phyloP scores from a whole-genome alignment of 2,797 vertebrate genomes.

The Lutjanus argentimaculatus region DNA sequence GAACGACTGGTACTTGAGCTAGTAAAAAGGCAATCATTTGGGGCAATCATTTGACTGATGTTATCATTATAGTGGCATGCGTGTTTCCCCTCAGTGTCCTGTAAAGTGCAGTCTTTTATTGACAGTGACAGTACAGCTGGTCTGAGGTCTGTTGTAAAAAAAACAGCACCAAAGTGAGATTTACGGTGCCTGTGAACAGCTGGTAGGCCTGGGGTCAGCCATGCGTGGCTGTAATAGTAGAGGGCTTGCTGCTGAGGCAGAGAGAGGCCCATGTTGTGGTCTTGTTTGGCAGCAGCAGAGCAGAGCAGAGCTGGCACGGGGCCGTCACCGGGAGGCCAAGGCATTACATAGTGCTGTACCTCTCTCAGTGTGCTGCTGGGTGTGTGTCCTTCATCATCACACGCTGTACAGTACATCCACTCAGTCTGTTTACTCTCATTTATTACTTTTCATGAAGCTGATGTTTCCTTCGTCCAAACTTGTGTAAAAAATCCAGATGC shows the following conservation, averaged over 20 bases:
- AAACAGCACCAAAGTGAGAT: constrained; percentile 55
- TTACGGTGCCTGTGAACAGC: constrained; percentile 70
- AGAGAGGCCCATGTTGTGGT: constrained; percentile 79
- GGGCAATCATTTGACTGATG: constrained; percentile 34
- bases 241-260: constrained; percentile 63
- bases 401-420: constrained; percentile 12
- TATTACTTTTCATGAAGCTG: constrained; percentile 19
- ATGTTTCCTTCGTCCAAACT: constrained; percentile 32
- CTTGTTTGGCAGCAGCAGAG: constrained; percentile 77
- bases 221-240: constrained; percentile 70
- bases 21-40: constrained; percentile 18
- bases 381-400: constrained; percentile 42
- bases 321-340: constrained; percentile 57
- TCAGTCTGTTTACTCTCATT: constrained; percentile 43
- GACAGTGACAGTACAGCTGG: constrained; percentile 67
- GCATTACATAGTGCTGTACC: constrained; percentile 50
- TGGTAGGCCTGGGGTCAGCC: constrained; percentile 74
- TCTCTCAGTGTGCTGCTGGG: constrained; percentile 39
- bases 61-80: constrained; percentile 46
- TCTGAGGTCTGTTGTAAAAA: constrained; percentile 67
- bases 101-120: constrained; percentile 56
- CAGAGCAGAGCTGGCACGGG: constrained; percentile 65
- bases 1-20: background rate
- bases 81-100: constrained; percentile 34
- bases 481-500: constrained; percentile 9